phyloP scores from a whole-genome alignment of 2,797 vertebrate species.

The Falco novaeseelandiae region DNA sequence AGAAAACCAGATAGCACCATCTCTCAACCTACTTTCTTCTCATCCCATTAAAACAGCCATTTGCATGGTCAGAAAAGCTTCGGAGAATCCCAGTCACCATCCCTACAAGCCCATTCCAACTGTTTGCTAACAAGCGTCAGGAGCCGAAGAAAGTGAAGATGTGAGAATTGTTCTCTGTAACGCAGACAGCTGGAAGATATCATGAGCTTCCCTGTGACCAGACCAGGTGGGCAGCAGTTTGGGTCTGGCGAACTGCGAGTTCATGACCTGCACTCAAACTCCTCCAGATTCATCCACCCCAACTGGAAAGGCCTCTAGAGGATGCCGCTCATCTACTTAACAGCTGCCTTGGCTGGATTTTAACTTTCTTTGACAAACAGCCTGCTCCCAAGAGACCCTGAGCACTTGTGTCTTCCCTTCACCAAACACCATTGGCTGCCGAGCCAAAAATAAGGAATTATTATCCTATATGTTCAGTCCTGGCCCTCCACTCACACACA shows the following conservation, averaged over 20 bases:
- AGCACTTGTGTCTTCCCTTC: constrained; percentile 15
- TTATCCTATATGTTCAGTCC: not conserved
- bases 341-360: constrained; percentile 32
- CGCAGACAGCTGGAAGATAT: constrained; percentile 57
- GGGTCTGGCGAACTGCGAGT: constrained; percentile 36
- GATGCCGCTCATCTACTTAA: not conserved
- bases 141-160: not conserved
- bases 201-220: constrained; percentile 28
- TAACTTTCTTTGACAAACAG: constrained; percentile 36
- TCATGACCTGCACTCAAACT: constrained; percentile 49
- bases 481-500: not conserved
- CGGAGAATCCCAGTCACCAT: not conserved
- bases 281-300: constrained; percentile 55
- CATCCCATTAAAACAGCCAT: not conserved
- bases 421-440: not conserved
- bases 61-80: not conserved
- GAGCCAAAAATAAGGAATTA: not conserved
- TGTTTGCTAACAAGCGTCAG: not conserved
- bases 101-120: not conserved
- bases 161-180: not conserved
- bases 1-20: not conserved
- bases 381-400: not conserved
- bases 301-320: constrained; percentile 42
- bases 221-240: constrained; percentile 55
- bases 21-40: not conserved